A percentile compares a stretch with the other conserved stretches of the same genome.
These are phyloP conservation scores for Rhyacichthys aspro DNA, from an alignment of 2,797 vertebrate genomes.

Conservation along the genomic window DNA sequence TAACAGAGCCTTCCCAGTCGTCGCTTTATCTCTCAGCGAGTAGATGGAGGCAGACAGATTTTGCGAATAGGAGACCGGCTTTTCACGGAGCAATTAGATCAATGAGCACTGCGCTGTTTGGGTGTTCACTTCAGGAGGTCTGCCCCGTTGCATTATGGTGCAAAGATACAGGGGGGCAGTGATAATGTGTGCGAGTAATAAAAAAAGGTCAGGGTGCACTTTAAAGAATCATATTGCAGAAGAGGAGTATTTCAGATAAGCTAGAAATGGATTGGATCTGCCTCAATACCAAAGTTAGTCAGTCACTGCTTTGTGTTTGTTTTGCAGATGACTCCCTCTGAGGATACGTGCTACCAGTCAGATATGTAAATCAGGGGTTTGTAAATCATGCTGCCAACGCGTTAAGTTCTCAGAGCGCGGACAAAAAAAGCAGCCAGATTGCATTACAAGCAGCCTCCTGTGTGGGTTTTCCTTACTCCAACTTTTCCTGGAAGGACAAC, in stretches of 20 bases:
- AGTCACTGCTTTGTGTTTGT: background rate
- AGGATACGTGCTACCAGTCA: slow-evolving; percentile 18
- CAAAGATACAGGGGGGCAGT: background rate
- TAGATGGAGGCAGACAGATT: slow-evolving; percentile 36
- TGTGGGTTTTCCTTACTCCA: slow-evolving; percentile 3
- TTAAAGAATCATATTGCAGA: background rate
- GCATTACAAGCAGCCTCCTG: slow-evolving; percentile 19
- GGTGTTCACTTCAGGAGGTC: slow-evolving; percentile 28
- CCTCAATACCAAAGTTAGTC: slow-evolving; percentile 13
- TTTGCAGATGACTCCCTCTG: slow-evolving; percentile 22
- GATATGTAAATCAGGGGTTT: background rate
- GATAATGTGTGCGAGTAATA: slow-evolving; percentile 31
- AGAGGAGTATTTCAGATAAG: background rate
- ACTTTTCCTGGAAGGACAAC: slow-evolving; percentile 9
- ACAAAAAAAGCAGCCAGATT: background rate
- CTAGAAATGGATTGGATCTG: background rate
- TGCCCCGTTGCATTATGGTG: slow-evolving; percentile 16
- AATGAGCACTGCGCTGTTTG: background rate
- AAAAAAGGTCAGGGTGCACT: slow-evolving; percentile 22
- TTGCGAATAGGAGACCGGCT: slow-evolving; percentile 24
- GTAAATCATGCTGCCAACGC: slow-evolving; percentile 12
- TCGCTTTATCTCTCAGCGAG: slow-evolving; percentile 12
- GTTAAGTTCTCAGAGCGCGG: slow-evolving; percentile 4
- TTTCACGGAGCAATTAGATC: slow-evolving; percentile 21
- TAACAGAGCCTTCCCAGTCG: background rate